Evolutionary conservation across 2,888 invertebrate genomes (phyloP).

Genomic region (Plagodis pulveraria): DNA sequence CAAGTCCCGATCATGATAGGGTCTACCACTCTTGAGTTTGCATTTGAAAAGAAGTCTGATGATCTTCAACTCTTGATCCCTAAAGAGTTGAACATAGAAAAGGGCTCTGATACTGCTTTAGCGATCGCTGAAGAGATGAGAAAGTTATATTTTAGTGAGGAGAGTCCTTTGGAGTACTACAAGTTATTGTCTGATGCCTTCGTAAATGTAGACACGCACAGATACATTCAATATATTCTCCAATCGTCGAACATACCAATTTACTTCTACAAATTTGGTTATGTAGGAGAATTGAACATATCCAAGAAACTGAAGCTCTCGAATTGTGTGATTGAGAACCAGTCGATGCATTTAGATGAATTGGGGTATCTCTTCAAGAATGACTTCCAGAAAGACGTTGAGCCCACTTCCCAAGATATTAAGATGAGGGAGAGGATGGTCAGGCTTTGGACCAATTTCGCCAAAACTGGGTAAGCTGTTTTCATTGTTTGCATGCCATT

Average conservation of each 20-base stretch:
- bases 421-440: slow-evolving; percentile 74
- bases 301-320: slow-evolving; percentile 50
- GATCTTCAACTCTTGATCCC: slow-evolving; percentile 69
- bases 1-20: slow-evolving; percentile 74
- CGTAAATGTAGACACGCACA: slow-evolving; percentile 62
- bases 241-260: slow-evolving; percentile 68
- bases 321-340: slow-evolving; percentile 46
- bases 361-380: slow-evolving; percentile 71
- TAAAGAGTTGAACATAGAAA: slow-evolving; percentile 58
- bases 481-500: slow-evolving; percentile 2
- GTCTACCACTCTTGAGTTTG: slow-evolving; percentile 59
- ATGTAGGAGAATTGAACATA: slow-evolving; percentile 67
- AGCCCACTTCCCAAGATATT: slow-evolving; percentile 63
- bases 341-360: slow-evolving; percentile 69
- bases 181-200: slow-evolving; percentile 63
- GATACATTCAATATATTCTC: slow-evolving; percentile 66
- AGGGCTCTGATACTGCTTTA: slow-evolving; percentile 58
- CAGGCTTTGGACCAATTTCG: slow-evolving; percentile 77
- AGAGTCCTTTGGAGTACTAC: slow-evolving; percentile 59
- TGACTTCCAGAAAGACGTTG: slow-evolving; percentile 59
- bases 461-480: slow-evolving; percentile 72
- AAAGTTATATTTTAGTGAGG: slow-evolving; percentile 62
- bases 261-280: slow-evolving; percentile 74
- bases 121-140: slow-evolving; percentile 61
- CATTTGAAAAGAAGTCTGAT: slow-evolving; percentile 48